phyloP scores from a whole-genome alignment of 2,113 vertebrate species.

The Mastomys natalensis region DNA sequence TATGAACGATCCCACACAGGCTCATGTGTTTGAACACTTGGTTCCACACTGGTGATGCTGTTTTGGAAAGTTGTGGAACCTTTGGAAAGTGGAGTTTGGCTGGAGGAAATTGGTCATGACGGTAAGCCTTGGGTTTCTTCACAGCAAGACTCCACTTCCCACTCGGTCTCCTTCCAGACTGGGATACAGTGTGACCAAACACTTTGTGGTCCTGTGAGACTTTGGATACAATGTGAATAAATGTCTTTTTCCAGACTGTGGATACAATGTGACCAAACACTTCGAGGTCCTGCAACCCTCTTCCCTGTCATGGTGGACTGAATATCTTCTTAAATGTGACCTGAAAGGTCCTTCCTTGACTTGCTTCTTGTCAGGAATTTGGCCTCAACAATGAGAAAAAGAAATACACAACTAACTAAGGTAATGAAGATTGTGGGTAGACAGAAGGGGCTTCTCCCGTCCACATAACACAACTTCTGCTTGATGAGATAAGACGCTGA shows the following conservation, averaged over 20 bases:
- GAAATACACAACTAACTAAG: neutral
- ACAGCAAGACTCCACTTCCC: neutral
- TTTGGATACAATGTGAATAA: neutral
- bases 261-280: neutral
- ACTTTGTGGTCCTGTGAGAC: neutral
- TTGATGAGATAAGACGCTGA: neutral
- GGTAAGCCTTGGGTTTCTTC: too few species aligned
- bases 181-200: neutral
- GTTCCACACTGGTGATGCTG: neutral
- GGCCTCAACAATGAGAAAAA: neutral
- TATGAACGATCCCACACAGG: neutral
- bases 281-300: neutral
- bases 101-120: neutral
- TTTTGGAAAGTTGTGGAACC: neutral
- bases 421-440: neutral
- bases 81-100: neutral
- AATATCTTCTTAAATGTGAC: neutral
- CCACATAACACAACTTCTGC: neutral
- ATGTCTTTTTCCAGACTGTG: neutral
- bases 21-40: neutral
- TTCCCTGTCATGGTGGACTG: neutral
- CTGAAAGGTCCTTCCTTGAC: neutral
- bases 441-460: neutral
- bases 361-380: neutral
- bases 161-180: neutral